Evolutionary conservation across 1,140 invertebrate genomes (phyloP).

Genomic region (Drosophila bipectinata): DNA sequence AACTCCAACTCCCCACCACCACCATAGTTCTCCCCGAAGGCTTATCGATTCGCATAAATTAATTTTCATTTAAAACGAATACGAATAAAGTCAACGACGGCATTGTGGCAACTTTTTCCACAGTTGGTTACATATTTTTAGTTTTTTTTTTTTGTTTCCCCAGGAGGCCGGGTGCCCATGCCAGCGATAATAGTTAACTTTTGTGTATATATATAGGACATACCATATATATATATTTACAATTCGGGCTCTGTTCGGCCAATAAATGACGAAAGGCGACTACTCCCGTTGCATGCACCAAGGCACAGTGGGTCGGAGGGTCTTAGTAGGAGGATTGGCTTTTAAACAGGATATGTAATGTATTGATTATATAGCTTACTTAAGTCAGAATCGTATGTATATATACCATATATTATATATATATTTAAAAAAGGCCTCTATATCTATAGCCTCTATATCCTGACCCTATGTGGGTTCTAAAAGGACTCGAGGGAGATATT

Average conservation of each 20-base stretch:
- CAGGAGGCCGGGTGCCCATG: background rate
- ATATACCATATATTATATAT: no score
- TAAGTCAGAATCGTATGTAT: no score
- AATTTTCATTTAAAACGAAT: constrained; percentile 82
- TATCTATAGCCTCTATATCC: no score
- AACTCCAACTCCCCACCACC: no score
- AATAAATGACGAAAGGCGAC: constrained; percentile 73
- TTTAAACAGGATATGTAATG: no score
- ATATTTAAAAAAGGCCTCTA: no score
- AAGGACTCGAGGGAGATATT: constrained; percentile 81
- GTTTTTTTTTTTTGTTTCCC: no score
- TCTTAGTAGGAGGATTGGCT: no score
- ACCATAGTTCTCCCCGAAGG: constrained; percentile 7
- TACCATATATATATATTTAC: constrained; percentile 15
- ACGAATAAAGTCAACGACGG: constrained; percentile 73
- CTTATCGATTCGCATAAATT: constrained; percentile 82
- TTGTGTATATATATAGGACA: background rate
- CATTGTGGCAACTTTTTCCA: constrained; percentile 43
- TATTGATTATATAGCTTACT: no score
- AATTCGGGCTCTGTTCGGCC: constrained; percentile 21
- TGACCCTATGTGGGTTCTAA: constrained; percentile 39
- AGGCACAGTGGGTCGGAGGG: constrained; percentile 18
- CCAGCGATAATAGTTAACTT: constrained; percentile 22
- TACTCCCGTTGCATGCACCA: constrained; percentile 69
- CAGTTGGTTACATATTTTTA: constrained; percentile 2